These are phyloP conservation scores for Hydrocynus forskahlii DNA, from an alignment of 2,797 vertebrate genomes.

Conservation along the genomic window DNA sequence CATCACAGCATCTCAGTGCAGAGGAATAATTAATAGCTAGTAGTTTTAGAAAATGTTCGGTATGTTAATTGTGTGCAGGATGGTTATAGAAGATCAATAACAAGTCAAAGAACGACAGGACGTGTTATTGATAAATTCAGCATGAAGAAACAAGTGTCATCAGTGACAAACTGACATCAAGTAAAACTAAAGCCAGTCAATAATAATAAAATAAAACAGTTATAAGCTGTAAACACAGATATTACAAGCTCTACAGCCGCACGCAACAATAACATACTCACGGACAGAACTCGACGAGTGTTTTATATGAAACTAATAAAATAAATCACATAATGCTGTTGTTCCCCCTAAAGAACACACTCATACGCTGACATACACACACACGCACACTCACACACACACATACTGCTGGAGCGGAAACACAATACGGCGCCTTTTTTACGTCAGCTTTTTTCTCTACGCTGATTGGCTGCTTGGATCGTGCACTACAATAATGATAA, in stretches of 20 bases:
- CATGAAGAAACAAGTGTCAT: background rate
- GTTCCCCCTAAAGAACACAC: background rate
- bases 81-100: background rate
- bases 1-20: too few species aligned
- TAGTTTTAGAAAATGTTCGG: too few species aligned
- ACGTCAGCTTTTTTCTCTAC: conserved; percentile 4
- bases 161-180: background rate
- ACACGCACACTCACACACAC: too few species aligned
- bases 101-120: too few species aligned
- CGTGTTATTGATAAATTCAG: too few species aligned
- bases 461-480: conserved; percentile 33
- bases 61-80: too few species aligned
- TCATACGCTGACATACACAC: background rate
- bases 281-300: too few species aligned
- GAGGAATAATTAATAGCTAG: too few species aligned
- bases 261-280: too few species aligned
- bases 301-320: background rate
- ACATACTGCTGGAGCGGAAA: background rate
- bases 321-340: background rate
- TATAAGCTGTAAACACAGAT: too few species aligned
- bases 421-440: conserved; percentile 43
- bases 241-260: too few species aligned
- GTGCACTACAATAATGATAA: background rate
- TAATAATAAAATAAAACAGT: too few species aligned
- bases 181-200: background rate